Evolutionary conservation across 2,113 vertebrate species (phyloP).

Genomic region (Numenius arquata): DNA sequence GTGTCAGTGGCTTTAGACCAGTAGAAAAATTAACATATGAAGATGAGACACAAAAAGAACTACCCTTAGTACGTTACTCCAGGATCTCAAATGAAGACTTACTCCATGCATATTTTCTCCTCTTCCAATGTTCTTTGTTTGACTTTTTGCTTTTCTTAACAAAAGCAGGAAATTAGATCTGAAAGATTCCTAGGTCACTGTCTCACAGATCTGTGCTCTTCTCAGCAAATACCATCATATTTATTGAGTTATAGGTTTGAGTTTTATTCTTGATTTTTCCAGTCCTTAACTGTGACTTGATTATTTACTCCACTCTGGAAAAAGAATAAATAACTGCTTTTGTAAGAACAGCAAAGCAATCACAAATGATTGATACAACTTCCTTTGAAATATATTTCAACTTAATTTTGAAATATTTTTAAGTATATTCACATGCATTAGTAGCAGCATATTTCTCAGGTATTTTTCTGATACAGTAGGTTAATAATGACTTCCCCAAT

Average conservation of each 20-base stretch:
- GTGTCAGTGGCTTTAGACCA: neutral
- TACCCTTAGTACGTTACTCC: neutral
- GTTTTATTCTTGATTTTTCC: neutral
- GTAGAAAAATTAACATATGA: neutral
- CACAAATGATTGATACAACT: neutral
- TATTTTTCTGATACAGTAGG: neutral
- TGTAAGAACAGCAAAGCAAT: neutral
- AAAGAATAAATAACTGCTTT: neutral
- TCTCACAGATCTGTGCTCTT: neutral
- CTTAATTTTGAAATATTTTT: conserved; percentile 4
- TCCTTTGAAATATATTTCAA: neutral
- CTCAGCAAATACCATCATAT: neutral
- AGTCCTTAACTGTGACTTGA: neutral
- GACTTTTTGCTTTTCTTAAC: neutral
- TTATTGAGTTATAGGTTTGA: neutral
- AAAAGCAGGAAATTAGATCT: neutral
- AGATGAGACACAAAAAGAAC: neutral
- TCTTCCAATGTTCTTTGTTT: neutral
- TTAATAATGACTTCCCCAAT: neutral
- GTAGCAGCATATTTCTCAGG: neutral
- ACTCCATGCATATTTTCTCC: neutral
- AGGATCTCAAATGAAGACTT: neutral
- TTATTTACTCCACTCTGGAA: neutral
- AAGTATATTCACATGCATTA: neutral
- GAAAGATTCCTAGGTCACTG: neutral